Conservation (phyloP, 2,797 vertebrate genomes). For the Tiaroga cobitis region DNA sequence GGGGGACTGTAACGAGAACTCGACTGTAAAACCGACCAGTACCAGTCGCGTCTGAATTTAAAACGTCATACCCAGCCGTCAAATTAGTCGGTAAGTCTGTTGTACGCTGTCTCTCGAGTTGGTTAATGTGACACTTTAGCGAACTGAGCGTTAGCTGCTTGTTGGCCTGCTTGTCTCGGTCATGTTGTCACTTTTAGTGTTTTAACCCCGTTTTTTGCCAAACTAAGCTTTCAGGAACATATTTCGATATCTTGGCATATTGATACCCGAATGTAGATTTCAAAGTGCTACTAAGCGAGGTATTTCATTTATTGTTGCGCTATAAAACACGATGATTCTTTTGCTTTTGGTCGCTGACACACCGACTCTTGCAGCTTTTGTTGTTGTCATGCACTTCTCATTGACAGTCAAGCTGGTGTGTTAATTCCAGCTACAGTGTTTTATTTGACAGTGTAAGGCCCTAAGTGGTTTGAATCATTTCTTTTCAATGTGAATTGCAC, state of each 20-base stretch:
- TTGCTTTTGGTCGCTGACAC: not conserved
- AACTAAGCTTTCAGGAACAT: not conserved
- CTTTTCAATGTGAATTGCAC: not conserved
- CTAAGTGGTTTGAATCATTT: not conserved
- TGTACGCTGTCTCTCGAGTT: not conserved
- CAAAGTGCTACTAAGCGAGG: not conserved
- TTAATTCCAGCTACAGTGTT: not conserved
- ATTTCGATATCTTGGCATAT: not conserved
- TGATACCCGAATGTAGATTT: not conserved
- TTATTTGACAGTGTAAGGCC: not conserved
- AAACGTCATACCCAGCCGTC: slow-evolving; percentile 9
- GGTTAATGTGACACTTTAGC: slow-evolving; percentile 43
- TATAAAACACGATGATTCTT: not conserved
- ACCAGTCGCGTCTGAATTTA: not conserved
- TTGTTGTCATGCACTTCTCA: slow-evolving; percentile 22
- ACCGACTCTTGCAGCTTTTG: slow-evolving; percentile 21
- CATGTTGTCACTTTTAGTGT: slow-evolving; percentile 41
- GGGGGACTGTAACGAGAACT: slow-evolving; percentile 14
- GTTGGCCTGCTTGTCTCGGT: slow-evolving; percentile 43
- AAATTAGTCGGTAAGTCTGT: slow-evolving; percentile 43
- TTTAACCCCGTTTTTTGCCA: not conserved
- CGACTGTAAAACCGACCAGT: not conserved
- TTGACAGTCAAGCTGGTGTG: not conserved
- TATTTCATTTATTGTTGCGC: not conserved
- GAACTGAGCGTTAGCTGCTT: slow-evolving; percentile 34